These are phyloP conservation scores for Oncorhynchus kisutch DNA, from an alignment of 2,113 vertebrate genomes.

Conservation along the genomic window DNA sequence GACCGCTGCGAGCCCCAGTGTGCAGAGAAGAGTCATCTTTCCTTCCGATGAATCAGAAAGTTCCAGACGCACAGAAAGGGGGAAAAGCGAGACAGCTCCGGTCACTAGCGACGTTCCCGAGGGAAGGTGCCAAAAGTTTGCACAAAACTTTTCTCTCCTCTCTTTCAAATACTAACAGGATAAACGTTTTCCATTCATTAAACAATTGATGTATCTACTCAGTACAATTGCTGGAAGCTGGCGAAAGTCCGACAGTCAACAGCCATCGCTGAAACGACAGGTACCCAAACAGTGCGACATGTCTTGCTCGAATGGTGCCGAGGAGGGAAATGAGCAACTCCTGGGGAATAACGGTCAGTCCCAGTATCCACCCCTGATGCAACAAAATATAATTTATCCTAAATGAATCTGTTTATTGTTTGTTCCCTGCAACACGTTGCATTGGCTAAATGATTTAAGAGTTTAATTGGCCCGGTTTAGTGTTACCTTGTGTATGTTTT, in stretches of 20 bases:
- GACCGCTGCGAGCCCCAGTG: constrained; percentile 58
- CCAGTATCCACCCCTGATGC: neutral
- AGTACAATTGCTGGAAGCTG: neutral
- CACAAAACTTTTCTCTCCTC: constrained; percentile 30
- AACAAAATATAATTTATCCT: neutral
- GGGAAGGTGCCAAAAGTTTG: constrained; percentile 41
- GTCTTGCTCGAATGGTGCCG: neutral
- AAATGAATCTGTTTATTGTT: neutral
- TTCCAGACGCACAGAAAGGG: constrained; percentile 12
- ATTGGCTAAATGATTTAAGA: neutral
- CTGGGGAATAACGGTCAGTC: neutral
- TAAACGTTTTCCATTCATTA: neutral
- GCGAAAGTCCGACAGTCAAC: neutral
- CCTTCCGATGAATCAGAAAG: constrained; percentile 26
- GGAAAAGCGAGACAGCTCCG: neutral
- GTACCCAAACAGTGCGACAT: neutral
- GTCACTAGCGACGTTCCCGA: constrained; percentile 26
- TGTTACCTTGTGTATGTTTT: neutral
- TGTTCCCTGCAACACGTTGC: neutral
- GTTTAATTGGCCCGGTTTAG: neutral
- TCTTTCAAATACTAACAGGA: neutral
- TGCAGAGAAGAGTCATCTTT: constrained; percentile 50
- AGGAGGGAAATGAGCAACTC: neutral
- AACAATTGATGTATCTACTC: neutral
- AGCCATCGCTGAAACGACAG: neutral